Conservation (phyloP, 2,113 vertebrate species). For the Nothocercus nigrocapillus region DNA sequence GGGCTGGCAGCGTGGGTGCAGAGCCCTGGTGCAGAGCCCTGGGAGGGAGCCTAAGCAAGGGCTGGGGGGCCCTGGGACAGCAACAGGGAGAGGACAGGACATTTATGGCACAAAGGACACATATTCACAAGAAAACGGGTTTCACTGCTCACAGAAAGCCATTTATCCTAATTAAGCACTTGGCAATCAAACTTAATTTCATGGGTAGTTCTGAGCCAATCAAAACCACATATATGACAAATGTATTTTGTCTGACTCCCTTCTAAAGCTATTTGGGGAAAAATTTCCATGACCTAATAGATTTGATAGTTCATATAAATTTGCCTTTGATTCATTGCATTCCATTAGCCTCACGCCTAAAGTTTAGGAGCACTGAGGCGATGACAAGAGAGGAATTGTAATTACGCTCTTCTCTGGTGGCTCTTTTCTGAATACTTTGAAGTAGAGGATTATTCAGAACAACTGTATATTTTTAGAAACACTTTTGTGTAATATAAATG, state of each 20-base stretch:
- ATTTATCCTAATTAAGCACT: not conserved
- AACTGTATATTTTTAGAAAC: slow-evolving; percentile 26
- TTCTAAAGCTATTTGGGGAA: slow-evolving; percentile 3
- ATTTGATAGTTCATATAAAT: not conserved
- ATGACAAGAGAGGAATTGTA: not conserved
- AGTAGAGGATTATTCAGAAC: not conserved
- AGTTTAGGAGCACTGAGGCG: not conserved
- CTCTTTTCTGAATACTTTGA: not conserved
- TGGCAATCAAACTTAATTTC: not conserved
- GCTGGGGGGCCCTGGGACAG: not conserved
- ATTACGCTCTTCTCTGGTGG: not conserved
- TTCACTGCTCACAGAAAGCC: not conserved
- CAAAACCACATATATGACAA: not conserved
- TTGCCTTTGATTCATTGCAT: not conserved
- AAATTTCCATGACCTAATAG: not conserved
- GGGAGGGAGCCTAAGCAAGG: not conserved
- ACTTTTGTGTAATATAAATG: not conserved
- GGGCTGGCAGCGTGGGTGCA: not conserved
- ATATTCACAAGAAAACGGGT: not conserved
- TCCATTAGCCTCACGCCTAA: not conserved
- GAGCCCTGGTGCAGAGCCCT: fast-evolving
- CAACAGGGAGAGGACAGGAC: not conserved
- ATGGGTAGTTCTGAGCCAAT: not conserved
- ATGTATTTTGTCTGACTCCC: not conserved
- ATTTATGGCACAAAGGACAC: not conserved